A percentile compares a stretch with the other conserved stretches of the same genome.
These are phyloP conservation scores for Myotis lucifugus DNA, from an alignment of 2,113 vertebrate species.

Conservation along the genomic window DNA sequence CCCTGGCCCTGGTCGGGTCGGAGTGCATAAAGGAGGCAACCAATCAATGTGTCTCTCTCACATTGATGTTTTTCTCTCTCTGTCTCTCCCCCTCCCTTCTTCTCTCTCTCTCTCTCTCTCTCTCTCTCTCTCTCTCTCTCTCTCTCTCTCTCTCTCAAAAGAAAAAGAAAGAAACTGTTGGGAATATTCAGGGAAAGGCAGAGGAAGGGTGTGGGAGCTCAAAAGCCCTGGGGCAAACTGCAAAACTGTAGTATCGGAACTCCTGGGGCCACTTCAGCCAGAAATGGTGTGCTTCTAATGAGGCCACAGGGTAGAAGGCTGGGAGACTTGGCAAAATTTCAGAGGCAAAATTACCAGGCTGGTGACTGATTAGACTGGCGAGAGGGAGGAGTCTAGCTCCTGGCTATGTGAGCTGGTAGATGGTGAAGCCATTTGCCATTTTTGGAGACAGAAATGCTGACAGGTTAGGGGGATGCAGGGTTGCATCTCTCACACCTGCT, in stretches of 20 bases:
- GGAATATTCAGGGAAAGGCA: background rate
- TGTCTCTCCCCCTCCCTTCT: too few relatives aligned
- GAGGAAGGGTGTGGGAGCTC: background rate
- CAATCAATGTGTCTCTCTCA: too few relatives aligned
- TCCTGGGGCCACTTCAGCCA: accelerated
- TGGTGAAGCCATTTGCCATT: background rate
- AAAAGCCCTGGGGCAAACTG: background rate
- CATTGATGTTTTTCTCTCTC: too few relatives aligned
- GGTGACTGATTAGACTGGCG: background rate
- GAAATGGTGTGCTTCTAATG: accelerated
- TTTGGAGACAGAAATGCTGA: background rate
- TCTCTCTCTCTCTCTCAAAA: too few relatives aligned
- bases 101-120: too few relatives aligned
- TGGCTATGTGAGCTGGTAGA: background rate
- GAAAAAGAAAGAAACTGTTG: background rate
- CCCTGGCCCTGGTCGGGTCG: too few relatives aligned
- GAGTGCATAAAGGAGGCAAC: too few relatives aligned
- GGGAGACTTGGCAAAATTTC: background rate
- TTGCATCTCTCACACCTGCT: background rate
- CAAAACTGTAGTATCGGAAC: background rate
- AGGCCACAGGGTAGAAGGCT: background rate
- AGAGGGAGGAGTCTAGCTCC: background rate
- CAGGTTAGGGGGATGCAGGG: accelerated
- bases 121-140: too few relatives aligned
- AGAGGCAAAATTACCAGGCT: too few relatives aligned